Conservation (phyloP, 2,113 vertebrate species). For the Zosterops pallidus region DNA sequence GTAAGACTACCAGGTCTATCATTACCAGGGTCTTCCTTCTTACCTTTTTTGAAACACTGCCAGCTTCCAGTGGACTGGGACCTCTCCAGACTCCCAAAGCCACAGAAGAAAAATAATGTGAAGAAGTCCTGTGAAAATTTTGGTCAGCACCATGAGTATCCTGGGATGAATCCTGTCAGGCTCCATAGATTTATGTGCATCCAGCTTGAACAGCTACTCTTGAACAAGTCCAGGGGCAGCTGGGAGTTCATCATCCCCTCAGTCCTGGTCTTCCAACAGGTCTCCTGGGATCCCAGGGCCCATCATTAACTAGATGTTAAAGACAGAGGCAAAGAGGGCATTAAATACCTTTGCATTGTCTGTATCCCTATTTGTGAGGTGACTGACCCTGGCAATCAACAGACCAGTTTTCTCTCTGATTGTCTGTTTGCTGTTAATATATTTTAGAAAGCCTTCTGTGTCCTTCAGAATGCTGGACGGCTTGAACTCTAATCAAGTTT, state of each 20-base stretch:
- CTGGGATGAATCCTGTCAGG: neutral
- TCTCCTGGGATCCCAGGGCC: neutral
- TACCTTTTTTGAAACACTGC: neutral
- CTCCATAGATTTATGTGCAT: neutral
- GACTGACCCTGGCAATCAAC: neutral
- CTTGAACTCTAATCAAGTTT: neutral
- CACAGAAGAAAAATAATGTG: neutral
- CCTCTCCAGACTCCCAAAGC: neutral
- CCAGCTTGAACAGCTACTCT: neutral
- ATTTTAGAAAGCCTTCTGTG: neutral
- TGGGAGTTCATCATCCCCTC: neutral
- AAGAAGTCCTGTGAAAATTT: neutral
- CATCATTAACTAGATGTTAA: fast-evolving
- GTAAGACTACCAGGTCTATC: neutral
- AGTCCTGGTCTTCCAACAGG: neutral
- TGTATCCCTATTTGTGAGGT: neutral
- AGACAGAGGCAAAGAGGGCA: neutral
- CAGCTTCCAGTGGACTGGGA: neutral
- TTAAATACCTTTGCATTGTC: neutral
- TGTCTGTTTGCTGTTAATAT: neutral
- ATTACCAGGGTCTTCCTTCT: neutral
- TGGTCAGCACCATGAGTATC: neutral
- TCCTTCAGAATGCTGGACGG: neutral
- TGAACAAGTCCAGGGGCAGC: neutral
- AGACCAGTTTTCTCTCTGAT: neutral